phyloP scores from a whole-genome alignment of 1,140 invertebrate species.

The Sinonovacula constricta region DNA sequence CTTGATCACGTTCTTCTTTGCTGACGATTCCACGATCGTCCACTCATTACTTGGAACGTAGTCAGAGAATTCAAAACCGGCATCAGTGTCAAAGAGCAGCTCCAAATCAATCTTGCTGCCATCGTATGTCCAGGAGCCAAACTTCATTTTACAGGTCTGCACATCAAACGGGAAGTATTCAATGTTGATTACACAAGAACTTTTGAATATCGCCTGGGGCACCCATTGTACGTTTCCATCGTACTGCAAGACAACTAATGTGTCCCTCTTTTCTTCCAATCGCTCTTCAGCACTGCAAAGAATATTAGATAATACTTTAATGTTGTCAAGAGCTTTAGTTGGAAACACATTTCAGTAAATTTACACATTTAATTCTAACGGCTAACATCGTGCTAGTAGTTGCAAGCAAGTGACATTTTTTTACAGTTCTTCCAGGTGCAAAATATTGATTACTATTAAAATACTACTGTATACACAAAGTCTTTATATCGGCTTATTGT shows the following conservation, averaged over 20 bases:
- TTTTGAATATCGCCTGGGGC: conserved; percentile 98
- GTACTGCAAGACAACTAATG: conserved; percentile 80
- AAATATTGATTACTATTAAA: background rate
- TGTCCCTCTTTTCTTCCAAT: conserved; percentile 72
- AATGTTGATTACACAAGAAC: conserved; percentile 89
- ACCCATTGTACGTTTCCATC: conserved; percentile 98
- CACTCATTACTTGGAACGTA: conserved; percentile 76
- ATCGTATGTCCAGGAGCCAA: conserved; percentile 76
- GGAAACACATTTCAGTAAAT: background rate
- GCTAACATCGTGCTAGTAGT: background rate
- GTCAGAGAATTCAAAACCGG: conserved; percentile 71
- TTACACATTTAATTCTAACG: background rate
- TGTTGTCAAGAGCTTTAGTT: background rate
- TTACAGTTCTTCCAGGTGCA: background rate
- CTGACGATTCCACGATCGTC: conserved; percentile 67
- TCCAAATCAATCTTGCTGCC: conserved; percentile 79
- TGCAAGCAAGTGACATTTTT: background rate
- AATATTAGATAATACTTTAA: background rate
- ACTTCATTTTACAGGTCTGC: conserved; percentile 75
- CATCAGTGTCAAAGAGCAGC: conserved; percentile 76
- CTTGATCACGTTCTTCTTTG: conserved; percentile 57
- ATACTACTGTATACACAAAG: background rate
- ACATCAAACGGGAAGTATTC: conserved; percentile 76
- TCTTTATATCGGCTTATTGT: too few relatives aligned
- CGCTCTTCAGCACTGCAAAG: conserved; percentile 72